Percentiles rank a stretch among this genome's conserved stretches.
Evolutionary conservation across 2,797 vertebrate genomes (phyloP).

Genomic region (Apogon hyalosoma): DNA sequence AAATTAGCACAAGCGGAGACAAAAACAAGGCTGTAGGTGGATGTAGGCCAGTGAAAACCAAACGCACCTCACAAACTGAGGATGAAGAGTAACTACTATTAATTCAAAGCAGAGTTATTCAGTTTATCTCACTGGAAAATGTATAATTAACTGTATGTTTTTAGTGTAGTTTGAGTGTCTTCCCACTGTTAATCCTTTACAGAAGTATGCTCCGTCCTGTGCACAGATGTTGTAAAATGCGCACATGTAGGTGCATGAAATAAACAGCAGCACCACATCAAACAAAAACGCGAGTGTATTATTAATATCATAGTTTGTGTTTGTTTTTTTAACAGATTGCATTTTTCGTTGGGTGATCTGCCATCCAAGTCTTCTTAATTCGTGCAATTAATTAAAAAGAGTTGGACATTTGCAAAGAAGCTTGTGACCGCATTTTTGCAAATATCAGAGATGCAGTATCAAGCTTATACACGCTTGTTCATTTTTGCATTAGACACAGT

Average conservation of each 20-base stretch:
- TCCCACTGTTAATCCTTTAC: conserved; percentile 22
- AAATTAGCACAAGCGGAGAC: conserved; percentile 17
- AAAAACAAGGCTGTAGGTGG: conserved; percentile 12
- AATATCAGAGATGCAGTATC: neutral
- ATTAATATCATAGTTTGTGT: neutral
- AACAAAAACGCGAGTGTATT: neutral
- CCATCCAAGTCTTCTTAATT: neutral
- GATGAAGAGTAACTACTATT: neutral
- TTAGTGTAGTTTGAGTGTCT: no score
- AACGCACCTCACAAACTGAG: neutral
- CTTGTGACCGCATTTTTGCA: neutral
- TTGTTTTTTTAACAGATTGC: no score
- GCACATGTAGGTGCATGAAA: conserved; percentile 8
- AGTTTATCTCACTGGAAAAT: no score
- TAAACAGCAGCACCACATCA: conserved; percentile 4
- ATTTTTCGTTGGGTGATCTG: neutral
- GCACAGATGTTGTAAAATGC: conserved; percentile 28
- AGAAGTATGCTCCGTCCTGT: conserved; percentile 35
- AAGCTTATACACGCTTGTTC: conserved; percentile 2
- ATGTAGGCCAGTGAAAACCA: conserved; percentile 4
- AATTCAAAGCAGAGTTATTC: neutral
- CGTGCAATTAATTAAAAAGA: neutral
- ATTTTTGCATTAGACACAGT: neutral
- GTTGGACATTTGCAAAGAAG: no score
- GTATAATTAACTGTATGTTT: no score